phyloP scores from a whole-genome alignment of 2,113 vertebrate genomes.

The cattle (Bos taurus) region ARS-UCD2.0 NC_037346.1:16966001-16966500 shows the following conservation, averaged over 20 bases:
- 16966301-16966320: slow-evolving; percentile 79
- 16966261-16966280: slow-evolving; percentile 80
- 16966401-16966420: no score
- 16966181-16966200: not conserved
- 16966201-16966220: not conserved
- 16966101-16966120: not conserved
- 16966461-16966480: no score
- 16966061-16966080: not conserved
- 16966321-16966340: slow-evolving; percentile 87
- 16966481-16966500: no score
- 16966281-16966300: slow-evolving; percentile 81
- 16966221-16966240: not conserved
- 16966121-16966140: not conserved
- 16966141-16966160: not conserved
- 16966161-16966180: not conserved
- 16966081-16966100: not conserved
- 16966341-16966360: slow-evolving; percentile 84
- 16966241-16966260: not conserved
- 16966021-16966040: not conserved
- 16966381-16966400: slow-evolving; percentile 83
- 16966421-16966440: no score
- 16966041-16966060: not conserved
- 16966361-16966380: slow-evolving; percentile 81
- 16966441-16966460: no score
- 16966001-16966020: not conserved